Evolutionary conservation across 35 echinoderm and acorn worm species (phyloP), one percentile per base, ranked within the genome.

Genomic region (Ophiothrix spiculata): DNA sequence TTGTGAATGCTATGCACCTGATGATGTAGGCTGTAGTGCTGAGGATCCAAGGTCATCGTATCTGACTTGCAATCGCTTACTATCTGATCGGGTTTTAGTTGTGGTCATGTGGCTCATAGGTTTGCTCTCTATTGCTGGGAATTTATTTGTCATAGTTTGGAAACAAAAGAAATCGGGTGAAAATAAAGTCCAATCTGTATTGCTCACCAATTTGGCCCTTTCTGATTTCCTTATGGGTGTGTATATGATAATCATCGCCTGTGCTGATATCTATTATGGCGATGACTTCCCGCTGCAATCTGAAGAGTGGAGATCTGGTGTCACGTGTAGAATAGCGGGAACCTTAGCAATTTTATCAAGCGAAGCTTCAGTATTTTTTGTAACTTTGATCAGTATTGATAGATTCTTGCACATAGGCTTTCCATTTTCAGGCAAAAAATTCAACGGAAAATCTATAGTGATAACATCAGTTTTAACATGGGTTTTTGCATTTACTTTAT

Each of bases 361-460:
- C 36, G 76, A 78, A 34, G 76, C 76, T 16, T 78, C 76, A 16
- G 76, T 78, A n/a, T 78, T 78, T 31, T 78, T 78, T 39, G 25
- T 78, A 34, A 78, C 76, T 34, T 34, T 78, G 10, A 78, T 78
- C 11, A 78, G 76, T 31, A n/a, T 78, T 78, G 76, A 78, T n/a
- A 37, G 76, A 17, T 78, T 78, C 31, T 16, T 78, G 1, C 3
- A n/a, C 38, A 78, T 78, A 11, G 2, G 34, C 4, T 78, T 78
- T 36, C 76, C 76, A 12, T 78, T 21, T 34, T 69, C 60, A 25
- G 29, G 16, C 29, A 69, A 69, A 69, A 69, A 6, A 69, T 69
- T 69, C 25, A n/a, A 1, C 3, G 29, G 10, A 25, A 15, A 10
- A 69, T 69, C 60, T 25, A 25, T 28, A 25, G 60, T 69, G 3